These are phyloP conservation scores for Condylura cristata DNA, from an alignment of 2,113 vertebrate genomes.

Conservation along the genomic window DNA sequence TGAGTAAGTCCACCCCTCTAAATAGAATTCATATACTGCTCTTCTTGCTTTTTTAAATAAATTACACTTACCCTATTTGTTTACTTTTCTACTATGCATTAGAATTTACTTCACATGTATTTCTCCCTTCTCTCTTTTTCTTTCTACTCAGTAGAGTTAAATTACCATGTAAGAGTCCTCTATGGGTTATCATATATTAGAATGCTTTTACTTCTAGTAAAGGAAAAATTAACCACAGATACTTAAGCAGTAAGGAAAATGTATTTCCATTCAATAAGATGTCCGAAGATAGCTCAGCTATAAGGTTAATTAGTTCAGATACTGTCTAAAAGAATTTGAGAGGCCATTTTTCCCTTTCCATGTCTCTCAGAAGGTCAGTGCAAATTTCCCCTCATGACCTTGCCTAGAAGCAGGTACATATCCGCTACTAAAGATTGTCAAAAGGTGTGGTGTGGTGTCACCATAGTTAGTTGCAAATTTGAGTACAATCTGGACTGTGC, in stretches of 20 bases:
- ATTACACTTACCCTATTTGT: neutral
- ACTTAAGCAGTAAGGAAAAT: constrained; percentile 27
- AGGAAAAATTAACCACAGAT: constrained; percentile 29
- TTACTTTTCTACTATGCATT: neutral
- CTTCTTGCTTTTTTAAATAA: neutral
- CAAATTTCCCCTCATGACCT: neutral
- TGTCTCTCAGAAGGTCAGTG: neutral
- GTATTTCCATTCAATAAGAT: neutral
- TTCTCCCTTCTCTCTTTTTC: neutral
- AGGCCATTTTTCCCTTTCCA: neutral
- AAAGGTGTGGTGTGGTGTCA: neutral
- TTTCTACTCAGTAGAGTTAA: neutral
- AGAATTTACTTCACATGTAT: neutral
- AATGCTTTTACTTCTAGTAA: neutral
- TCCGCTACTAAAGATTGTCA: neutral
- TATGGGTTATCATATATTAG: neutral
- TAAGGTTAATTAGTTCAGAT: neutral
- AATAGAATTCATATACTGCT: neutral
- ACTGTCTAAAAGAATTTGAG: neutral
- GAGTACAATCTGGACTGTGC: no score
- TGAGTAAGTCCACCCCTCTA: neutral
- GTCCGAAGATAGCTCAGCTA: neutral
- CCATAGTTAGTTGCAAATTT: neutral
- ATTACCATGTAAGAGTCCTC: neutral
- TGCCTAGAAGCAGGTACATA: neutral